Evolutionary conservation across 2,888 invertebrate genomes (phyloP).

Genomic region (Eubasilissa splendida): DNA sequence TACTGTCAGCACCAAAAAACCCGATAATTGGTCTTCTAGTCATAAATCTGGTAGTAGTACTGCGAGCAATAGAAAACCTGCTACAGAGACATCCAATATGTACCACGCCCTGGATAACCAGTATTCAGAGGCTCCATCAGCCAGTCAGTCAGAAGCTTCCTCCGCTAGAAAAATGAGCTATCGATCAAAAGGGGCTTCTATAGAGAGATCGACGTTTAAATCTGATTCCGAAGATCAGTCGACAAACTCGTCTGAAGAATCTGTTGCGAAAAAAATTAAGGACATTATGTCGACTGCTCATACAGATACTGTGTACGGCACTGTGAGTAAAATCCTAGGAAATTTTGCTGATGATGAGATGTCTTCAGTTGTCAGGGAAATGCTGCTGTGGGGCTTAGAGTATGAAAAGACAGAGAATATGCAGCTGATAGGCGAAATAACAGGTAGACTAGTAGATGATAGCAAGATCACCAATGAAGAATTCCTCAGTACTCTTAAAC

Average conservation of each 20-base stretch:
- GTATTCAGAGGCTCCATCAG: slow-evolving; percentile 61
- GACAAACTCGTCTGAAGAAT: slow-evolving; percentile 2
- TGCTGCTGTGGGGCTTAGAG: slow-evolving; percentile 47
- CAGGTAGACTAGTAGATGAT: slow-evolving; percentile 48
- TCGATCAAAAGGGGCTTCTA: slow-evolving; percentile 70
- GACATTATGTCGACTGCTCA: slow-evolving; percentile 29
- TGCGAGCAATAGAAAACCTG: slow-evolving; percentile 55
- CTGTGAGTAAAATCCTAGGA: slow-evolving; percentile 43
- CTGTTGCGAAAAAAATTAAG: slow-evolving; percentile 30
- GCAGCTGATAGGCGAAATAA: slow-evolving; percentile 45
- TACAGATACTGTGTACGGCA: slow-evolving; percentile 41
- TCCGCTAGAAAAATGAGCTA: slow-evolving; percentile 60
- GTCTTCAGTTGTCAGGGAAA: slow-evolving; percentile 44
- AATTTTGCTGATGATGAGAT: slow-evolving; percentile 40
- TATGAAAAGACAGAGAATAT: slow-evolving; percentile 38
- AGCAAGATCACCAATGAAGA: slow-evolving; percentile 39
- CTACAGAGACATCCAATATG: slow-evolving; percentile 67
- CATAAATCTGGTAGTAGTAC: slow-evolving; percentile 60
- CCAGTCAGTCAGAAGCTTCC: slow-evolving; percentile 28
- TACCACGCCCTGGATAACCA: slow-evolving; percentile 68
- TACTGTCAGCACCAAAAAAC: slow-evolving; percentile 60
- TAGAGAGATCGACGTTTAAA: slow-evolving; percentile 70
- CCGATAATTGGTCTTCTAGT: slow-evolving; percentile 29
- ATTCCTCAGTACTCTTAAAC: slow-evolving; percentile 42
- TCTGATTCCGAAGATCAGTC: slow-evolving; percentile 59